Conservation (phyloP, 2,113 vertebrate genomes). For the Lichenostomus cassidix region DNA sequence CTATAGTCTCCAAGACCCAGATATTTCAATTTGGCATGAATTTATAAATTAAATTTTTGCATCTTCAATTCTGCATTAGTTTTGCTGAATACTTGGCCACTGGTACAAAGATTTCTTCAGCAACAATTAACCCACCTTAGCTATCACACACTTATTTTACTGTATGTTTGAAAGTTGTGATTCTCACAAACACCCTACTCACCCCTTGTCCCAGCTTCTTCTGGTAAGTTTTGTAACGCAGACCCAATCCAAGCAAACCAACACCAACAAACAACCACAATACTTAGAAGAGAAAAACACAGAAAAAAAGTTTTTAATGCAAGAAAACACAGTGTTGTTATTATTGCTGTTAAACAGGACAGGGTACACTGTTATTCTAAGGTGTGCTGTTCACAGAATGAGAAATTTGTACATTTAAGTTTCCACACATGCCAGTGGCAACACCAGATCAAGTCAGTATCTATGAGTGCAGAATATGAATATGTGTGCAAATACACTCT, state of each 20-base stretch:
- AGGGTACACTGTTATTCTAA: background rate
- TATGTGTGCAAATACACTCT: background rate
- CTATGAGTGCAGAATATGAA: background rate
- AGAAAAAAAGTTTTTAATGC: background rate
- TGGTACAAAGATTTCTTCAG: background rate
- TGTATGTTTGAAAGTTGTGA: background rate
- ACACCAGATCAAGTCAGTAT: background rate
- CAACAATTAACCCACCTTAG: background rate
- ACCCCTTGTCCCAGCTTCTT: slow-evolving; percentile 69
- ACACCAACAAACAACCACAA: slow-evolving; percentile 75
- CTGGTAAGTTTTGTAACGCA: slow-evolving; percentile 69
- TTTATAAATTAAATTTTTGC: background rate
- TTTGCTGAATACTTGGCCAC: background rate
- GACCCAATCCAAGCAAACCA: slow-evolving; percentile 73
- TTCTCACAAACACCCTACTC: slow-evolving; percentile 31
- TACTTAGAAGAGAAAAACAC: slow-evolving; percentile 56
- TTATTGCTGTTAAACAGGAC: background rate
- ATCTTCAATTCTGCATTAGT: background rate
- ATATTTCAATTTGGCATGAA: background rate
- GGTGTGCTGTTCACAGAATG: background rate
- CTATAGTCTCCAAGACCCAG: background rate
- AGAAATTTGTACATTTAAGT: background rate
- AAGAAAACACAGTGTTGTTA: background rate
- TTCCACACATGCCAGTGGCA: background rate
- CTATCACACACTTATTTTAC: background rate